Conservation (phyloP, 2,797 vertebrate genomes). For the Lutjanus campechanus region DNA sequence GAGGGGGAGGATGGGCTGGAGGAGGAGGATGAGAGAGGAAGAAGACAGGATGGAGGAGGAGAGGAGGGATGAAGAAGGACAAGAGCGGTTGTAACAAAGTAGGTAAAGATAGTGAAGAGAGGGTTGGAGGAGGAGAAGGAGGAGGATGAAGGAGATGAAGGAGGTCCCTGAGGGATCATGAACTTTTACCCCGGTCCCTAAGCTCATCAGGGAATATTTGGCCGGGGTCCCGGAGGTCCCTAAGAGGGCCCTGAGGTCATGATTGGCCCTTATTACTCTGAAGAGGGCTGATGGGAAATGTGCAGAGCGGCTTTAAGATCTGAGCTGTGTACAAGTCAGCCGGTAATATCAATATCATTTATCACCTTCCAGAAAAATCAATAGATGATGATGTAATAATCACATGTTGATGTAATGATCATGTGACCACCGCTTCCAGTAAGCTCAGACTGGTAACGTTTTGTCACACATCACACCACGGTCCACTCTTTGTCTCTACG, state of each 20-base stretch:
- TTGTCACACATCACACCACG: too few species aligned
- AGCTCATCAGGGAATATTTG: slow-evolving; percentile 52
- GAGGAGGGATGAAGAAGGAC: not conserved
- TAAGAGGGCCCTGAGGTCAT: slow-evolving; percentile 64
- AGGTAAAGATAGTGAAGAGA: not conserved
- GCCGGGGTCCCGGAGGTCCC: slow-evolving; percentile 7
- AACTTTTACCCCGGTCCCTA: slow-evolving; percentile 63
- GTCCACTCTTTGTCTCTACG: too few species aligned
- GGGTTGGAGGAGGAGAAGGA: not conserved
- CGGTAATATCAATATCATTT: slow-evolving; percentile 5
- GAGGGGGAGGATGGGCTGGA: not conserved
- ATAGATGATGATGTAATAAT: slow-evolving; percentile 5
- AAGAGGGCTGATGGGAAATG: slow-evolving; percentile 22
- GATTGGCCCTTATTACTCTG: slow-evolving; percentile 61
- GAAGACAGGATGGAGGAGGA: too few species aligned
- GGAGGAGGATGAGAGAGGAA: not conserved
- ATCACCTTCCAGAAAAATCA: slow-evolving; percentile 23
- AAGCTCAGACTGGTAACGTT: too few species aligned
- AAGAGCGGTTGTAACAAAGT: not conserved
- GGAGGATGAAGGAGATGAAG: not conserved
- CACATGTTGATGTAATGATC: not conserved
- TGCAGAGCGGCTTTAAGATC: not conserved
- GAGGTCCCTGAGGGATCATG: slow-evolving; percentile 46
- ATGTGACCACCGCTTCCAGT: not conserved
- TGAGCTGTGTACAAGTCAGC: not conserved